phyloP scores from a whole-genome alignment of 2,113 vertebrate genomes.

The Callocephalon fimbriatum region DNA sequence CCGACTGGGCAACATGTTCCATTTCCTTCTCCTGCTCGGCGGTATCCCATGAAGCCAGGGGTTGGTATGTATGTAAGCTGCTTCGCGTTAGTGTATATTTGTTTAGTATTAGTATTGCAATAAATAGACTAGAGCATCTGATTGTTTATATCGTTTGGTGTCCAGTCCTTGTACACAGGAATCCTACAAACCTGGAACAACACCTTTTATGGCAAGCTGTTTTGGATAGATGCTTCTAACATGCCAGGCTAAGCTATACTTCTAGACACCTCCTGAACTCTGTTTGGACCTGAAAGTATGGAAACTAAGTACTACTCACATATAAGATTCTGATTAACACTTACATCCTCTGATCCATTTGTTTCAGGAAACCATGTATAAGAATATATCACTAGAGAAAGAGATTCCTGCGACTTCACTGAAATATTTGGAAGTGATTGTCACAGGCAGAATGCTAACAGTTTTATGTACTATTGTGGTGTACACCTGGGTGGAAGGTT shows the following conservation, averaged over 20 bases:
- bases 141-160: not conserved
- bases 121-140: not conserved
- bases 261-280: not conserved
- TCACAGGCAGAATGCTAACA: not conserved
- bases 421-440: not conserved
- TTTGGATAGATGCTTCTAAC: not conserved
- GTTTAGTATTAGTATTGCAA: not conserved
- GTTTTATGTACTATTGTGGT: accelerated
- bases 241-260: not conserved
- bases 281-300: not conserved
- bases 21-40: not conserved
- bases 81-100: not conserved
- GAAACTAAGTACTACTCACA: not conserved
- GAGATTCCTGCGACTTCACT: not conserved
- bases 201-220: not conserved
- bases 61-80: not conserved
- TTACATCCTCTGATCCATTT: not conserved
- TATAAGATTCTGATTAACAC: not conserved
- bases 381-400: not conserved
- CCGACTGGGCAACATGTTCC: not conserved
- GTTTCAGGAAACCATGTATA: not conserved
- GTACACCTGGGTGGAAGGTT: not conserved
- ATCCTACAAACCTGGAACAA: not conserved
- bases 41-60: not conserved
- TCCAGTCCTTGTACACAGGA: not conserved